Evolutionary conservation across 2,888 invertebrate species (phyloP).

Genomic region (Euzophera pinguis): DNA sequence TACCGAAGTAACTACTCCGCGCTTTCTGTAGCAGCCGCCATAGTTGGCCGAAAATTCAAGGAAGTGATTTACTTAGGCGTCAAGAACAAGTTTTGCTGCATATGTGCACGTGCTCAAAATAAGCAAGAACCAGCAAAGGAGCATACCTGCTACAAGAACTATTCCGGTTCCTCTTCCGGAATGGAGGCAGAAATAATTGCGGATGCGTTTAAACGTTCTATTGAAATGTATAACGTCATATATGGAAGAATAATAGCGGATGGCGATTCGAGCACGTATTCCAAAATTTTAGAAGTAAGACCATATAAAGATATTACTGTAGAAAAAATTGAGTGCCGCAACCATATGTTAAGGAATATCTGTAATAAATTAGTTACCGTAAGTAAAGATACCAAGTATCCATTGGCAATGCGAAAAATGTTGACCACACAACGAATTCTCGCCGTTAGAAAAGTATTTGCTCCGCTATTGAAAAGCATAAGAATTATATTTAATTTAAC

Average conservation of each 20-base stretch:
- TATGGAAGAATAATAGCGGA: background rate
- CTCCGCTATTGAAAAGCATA: too few relatives aligned
- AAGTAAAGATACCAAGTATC: too few relatives aligned
- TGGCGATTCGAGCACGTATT: background rate
- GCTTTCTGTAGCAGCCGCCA: constrained; percentile 10
- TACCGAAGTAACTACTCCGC: too few relatives aligned
- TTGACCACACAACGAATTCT: too few relatives aligned
- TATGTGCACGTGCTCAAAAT: constrained; percentile 23
- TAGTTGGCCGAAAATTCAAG: constrained; percentile 22
- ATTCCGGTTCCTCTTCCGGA: constrained; percentile 17
- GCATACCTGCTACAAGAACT: constrained; percentile 25
- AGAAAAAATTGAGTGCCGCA: background rate
- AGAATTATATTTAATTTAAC: too few relatives aligned
- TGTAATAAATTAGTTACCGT: too few relatives aligned
- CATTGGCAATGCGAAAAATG: too few relatives aligned
- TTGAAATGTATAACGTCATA: background rate
- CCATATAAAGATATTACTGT: background rate
- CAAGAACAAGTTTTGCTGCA: constrained; percentile 25
- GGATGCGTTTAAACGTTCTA: constrained; percentile 24
- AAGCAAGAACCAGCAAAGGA: constrained; percentile 15
- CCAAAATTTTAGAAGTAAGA: background rate
- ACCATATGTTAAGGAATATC: background rate
- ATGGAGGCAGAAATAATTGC: constrained; percentile 2
- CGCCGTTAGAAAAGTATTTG: background rate
- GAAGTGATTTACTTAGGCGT: constrained; percentile 20